Evolutionary conservation across 2,797 vertebrate species (phyloP).

Genomic region (Acropternis orthonyx): DNA sequence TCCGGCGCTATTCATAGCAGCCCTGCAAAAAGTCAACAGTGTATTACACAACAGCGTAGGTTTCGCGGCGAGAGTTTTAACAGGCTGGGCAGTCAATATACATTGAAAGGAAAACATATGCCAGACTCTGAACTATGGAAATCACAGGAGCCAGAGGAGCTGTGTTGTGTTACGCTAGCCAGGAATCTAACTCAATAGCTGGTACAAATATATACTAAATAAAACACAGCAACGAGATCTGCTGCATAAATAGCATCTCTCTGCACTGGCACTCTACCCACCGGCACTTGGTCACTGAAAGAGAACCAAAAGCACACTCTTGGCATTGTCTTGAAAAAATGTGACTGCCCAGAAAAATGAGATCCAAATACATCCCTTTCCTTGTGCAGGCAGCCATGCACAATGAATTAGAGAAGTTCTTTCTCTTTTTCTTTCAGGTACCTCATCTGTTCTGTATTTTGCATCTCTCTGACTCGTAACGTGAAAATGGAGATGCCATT

Average conservation of each 20-base stretch:
- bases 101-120: slow-evolving; percentile 48
- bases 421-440: neutral
- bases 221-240: neutral
- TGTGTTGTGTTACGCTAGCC: slow-evolving; percentile 32
- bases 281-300: neutral
- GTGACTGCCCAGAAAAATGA: neutral
- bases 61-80: slow-evolving; percentile 29
- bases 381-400: neutral
- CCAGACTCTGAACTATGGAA: slow-evolving; percentile 51
- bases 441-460: neutral
- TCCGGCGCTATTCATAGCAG: slow-evolving; percentile 38
- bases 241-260: slow-evolving; percentile 56
- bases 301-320: slow-evolving; percentile 28
- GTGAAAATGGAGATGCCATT: neutral
- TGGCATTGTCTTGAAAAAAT: slow-evolving; percentile 38
- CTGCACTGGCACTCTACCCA: slow-evolving; percentile 1
- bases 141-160: slow-evolving; percentile 33
- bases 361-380: slow-evolving; percentile 4
- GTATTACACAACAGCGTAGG: slow-evolving; percentile 19
- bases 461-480: accelerated
- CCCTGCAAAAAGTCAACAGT: slow-evolving; percentile 27
- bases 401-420: neutral
- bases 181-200: slow-evolving; percentile 49
- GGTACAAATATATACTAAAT: slow-evolving; percentile 48
- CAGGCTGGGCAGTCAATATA: slow-evolving; percentile 45